These are phyloP conservation scores for Agrilus planipennis DNA, from an alignment of 1,140 invertebrate genomes.

Conservation along the genomic window DNA sequence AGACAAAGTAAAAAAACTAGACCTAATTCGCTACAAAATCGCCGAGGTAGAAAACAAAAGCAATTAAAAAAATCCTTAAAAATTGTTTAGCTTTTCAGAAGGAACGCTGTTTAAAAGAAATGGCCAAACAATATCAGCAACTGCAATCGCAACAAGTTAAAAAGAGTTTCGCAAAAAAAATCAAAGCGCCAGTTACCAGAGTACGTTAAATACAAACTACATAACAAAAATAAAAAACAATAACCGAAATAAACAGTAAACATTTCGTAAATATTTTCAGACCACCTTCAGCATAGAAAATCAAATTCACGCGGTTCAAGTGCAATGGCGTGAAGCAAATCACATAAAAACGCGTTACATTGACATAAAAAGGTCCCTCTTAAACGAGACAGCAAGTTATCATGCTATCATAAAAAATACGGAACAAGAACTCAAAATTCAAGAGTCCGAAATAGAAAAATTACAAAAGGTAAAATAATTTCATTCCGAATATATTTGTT, in stretches of 20 bases:
- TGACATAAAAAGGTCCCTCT: slow-evolving; percentile 52
- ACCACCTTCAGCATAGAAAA: too few species aligned
- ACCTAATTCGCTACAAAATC: slow-evolving; percentile 56
- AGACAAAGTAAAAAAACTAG: slow-evolving; percentile 58
- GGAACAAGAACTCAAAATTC: background rate
- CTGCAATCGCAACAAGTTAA: slow-evolving; percentile 19
- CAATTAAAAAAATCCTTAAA: background rate
- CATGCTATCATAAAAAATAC: background rate
- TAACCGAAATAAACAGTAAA: background rate
- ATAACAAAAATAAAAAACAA: background rate
- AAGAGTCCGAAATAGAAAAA: background rate
- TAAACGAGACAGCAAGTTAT: slow-evolving; percentile 48
- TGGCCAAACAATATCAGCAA: slow-evolving; percentile 24
- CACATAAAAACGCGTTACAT: slow-evolving; percentile 63
- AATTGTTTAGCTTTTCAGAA: slow-evolving; percentile 12
- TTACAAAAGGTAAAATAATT: background rate
- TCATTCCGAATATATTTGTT: background rate
- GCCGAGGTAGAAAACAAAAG: slow-evolving; percentile 35
- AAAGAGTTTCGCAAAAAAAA: slow-evolving; percentile 16
- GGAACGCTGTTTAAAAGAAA: slow-evolving; percentile 15
- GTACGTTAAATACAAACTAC: slow-evolving; percentile 9
- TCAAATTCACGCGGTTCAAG: slow-evolving; percentile 61
- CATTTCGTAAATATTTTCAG: too few species aligned
- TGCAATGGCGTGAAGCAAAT: slow-evolving; percentile 68
- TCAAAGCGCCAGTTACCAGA: slow-evolving; percentile 22